phyloP scores from a whole-genome alignment of 2,888 invertebrate genomes.

The Oligia strigilis region DNA sequence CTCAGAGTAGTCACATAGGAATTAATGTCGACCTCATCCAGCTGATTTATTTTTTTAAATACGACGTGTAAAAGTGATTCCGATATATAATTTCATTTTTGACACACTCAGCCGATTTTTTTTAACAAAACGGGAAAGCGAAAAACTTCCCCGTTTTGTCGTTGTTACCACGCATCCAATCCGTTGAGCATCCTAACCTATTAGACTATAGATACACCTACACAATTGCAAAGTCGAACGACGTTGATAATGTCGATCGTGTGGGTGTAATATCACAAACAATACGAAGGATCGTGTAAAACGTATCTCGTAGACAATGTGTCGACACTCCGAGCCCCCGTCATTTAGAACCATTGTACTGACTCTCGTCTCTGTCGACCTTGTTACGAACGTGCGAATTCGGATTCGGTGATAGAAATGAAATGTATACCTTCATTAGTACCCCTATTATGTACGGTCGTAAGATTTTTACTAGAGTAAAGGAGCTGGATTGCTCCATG shows the following conservation, averaged over 20 bases:
- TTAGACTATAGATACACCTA: neutral
- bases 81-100: neutral
- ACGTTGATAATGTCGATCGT: slow-evolving; percentile 1
- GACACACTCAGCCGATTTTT: neutral
- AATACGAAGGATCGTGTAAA: slow-evolving; percentile 12
- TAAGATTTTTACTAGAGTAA: slow-evolving; percentile 28
- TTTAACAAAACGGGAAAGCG: neutral
- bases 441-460: slow-evolving; percentile 33
- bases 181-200: neutral
- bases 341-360: slow-evolving; percentile 62
- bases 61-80: neutral
- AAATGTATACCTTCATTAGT: slow-evolving; percentile 62
- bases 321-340: slow-evolving; percentile 30
- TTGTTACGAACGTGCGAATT: slow-evolving; percentile 47
- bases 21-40: neutral
- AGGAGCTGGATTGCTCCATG: slow-evolving; percentile 28
- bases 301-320: slow-evolving; percentile 57
- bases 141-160: no score
- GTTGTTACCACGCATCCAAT: no score
- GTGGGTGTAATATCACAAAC: slow-evolving; percentile 1
- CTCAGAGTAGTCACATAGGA: neutral
- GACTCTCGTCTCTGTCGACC: slow-evolving; percentile 38
- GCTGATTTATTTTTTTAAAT: neutral
- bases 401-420: slow-evolving; percentile 55
- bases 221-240: neutral